Conservation (phyloP, 2,113 vertebrate species). For the Actinemys pallida region DNA sequence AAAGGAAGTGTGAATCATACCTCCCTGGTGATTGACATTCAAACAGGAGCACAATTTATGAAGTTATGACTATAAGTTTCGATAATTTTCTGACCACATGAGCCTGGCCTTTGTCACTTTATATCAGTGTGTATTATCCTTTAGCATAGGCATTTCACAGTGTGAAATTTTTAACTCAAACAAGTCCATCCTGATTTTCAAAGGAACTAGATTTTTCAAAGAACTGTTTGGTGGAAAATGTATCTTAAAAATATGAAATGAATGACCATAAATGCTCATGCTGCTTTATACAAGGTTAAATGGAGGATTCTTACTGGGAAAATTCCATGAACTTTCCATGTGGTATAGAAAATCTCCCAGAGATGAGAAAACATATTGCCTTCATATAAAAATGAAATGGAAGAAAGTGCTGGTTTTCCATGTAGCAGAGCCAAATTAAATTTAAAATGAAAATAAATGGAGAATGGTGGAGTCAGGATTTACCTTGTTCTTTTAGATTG, state of each 20-base stretch:
- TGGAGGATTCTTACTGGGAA: slow-evolving; percentile 26
- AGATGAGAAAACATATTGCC: slow-evolving; percentile 39
- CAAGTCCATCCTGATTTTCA: slow-evolving; percentile 56
- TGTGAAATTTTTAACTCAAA: slow-evolving; percentile 52
- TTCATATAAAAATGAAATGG: slow-evolving; percentile 34
- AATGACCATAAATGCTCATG: slow-evolving; percentile 42
- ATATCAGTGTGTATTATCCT: slow-evolving; percentile 19
- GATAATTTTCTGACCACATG: slow-evolving; percentile 37
- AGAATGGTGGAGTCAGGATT: slow-evolving; percentile 22
- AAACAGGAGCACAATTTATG: slow-evolving; percentile 37
- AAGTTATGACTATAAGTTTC: slow-evolving; percentile 37
- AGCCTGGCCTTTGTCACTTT: slow-evolving; percentile 24
- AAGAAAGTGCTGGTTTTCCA: slow-evolving; percentile 48
- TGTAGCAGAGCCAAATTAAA: slow-evolving; percentile 33
- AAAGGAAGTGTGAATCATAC: slow-evolving; percentile 22
- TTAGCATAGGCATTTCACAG: slow-evolving; percentile 52
- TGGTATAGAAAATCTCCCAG: slow-evolving; percentile 16
- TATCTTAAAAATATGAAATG: slow-evolving; percentile 50
- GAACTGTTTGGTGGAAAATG: slow-evolving; percentile 37
- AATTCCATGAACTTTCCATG: slow-evolving; percentile 45
- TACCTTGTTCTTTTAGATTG: slow-evolving; percentile 29
- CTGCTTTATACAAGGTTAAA: slow-evolving; percentile 29
- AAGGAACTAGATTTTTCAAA: not conserved
- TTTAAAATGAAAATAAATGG: slow-evolving; percentile 48
- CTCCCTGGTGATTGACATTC: slow-evolving; percentile 30